Base-by-base conservation (phyloP, 2,888 invertebrate genomes). In the Melanchra persicariae region DNA sequence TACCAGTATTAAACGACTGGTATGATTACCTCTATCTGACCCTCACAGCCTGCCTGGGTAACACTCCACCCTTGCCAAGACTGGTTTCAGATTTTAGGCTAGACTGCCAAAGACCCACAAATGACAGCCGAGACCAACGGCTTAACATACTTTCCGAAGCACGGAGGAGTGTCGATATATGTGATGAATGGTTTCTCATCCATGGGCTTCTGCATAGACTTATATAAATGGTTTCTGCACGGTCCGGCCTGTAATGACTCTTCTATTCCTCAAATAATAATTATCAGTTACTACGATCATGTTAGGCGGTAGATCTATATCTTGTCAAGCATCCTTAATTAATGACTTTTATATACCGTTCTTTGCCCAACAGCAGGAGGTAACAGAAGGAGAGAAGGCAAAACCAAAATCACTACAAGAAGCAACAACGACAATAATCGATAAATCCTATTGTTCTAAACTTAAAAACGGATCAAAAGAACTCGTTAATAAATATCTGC, bases 371-470 rank as follows among this genome's bases (percentile, higher is more conserved):
- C 58, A n/a, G 1, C 47, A 54, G 26, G 40, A 64, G 1, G 15
- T 15, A 37, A 30, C 34, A 30, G 10, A 47, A 19, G 12, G 45
- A 37, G 51, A 52, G 8, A 17, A 57, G 5, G 22, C 12, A 4
- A 61, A 54, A 12, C 60, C 47, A 4, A 49, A 68, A 68, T 22
- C 66, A 59, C 70, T 77, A 6, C 62, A 71, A 54, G 77, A 81
- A 81, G 70, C 65, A 19, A 34, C 71, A 4, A 69, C 69, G 6
- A 43, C 19, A 17, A 58, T 81, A 7, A 66, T 71, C 2, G 10
- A 47, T 10, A 74, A 69, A 37, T 24, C 7, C 12, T 40, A 58
- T 9, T 81, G 81, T 34, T 9, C 40, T 7, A 54, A 54, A 22
- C 34, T 49, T 26, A 61, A 37, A 19, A 34, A 52, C 0, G 47